These are phyloP conservation scores for Neotoma lepida DNA, from an alignment of 2,113 vertebrate species.

Conservation along the genomic window DNA sequence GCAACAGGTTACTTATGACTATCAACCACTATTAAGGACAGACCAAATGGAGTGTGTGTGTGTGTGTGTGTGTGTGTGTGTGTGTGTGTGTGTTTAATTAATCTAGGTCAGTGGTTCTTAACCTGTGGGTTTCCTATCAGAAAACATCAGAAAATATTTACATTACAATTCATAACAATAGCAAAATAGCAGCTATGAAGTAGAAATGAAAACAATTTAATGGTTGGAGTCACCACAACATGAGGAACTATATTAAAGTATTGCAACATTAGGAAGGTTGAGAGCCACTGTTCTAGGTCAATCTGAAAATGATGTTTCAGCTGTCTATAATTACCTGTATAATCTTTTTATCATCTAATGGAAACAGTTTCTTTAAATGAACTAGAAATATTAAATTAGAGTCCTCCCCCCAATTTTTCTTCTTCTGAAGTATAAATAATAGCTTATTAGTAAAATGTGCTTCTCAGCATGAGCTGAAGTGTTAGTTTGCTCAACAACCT, in stretches of 20 bases:
- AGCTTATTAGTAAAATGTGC: background rate
- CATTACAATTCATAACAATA: background rate
- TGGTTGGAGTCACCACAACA: background rate
- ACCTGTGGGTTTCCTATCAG: background rate
- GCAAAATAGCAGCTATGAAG: background rate
- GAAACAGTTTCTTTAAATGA: constrained; percentile 6
- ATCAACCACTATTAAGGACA: background rate
- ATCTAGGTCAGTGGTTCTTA: background rate
- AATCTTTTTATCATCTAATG: background rate
- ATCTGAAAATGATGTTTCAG: constrained; percentile 44
- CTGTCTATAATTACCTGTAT: constrained; percentile 1
- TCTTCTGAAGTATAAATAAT: background rate
- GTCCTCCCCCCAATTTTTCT: constrained; percentile 4
- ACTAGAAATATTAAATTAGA: background rate
- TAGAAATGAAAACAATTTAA: background rate
- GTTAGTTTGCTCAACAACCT: background rate
- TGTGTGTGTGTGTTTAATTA: background rate
- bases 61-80: too few species aligned
- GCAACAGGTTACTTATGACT: background rate
- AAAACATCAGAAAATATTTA: background rate
- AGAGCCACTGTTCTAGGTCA: background rate
- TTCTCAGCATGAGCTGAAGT: constrained; percentile 30
- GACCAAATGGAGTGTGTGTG: background rate
- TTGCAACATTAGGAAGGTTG: background rate
- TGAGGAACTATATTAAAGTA: background rate